phyloP scores from a whole-genome alignment of 2,113 vertebrate species.

The Cacatua alba region DNA sequence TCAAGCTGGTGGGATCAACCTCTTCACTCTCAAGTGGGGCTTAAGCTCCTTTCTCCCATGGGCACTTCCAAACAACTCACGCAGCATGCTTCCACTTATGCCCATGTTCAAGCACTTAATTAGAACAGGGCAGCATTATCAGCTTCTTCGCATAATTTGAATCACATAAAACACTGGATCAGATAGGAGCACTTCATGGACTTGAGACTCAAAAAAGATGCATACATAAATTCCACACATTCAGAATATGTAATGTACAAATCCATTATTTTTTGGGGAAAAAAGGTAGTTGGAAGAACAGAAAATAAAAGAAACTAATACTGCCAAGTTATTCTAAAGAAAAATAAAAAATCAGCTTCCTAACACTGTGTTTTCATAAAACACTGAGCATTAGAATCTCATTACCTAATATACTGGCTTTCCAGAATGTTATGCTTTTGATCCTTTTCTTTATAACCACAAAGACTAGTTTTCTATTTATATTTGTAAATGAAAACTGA shows the following conservation, averaged over 20 bases:
- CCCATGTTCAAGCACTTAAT: background rate
- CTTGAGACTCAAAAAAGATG: background rate
- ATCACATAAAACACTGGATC: background rate
- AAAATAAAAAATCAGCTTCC: background rate
- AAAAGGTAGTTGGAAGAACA: background rate
- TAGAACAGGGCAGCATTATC: background rate
- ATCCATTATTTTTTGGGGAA: background rate
- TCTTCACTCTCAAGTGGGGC: background rate
- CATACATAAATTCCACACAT: background rate
- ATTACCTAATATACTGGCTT: background rate
- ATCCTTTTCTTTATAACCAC: background rate
- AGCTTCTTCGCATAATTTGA: background rate
- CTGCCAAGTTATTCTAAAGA: background rate
- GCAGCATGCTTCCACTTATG: background rate
- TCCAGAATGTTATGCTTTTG: background rate
- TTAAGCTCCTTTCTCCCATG: background rate
- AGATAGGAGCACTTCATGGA: background rate
- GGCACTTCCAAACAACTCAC: background rate
- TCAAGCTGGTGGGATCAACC: background rate
- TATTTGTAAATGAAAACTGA: background rate
- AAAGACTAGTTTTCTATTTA: background rate
- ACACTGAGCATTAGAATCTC: background rate
- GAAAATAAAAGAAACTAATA: background rate
- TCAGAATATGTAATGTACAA: background rate
- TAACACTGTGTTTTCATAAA: background rate